phyloP scores from a whole-genome alignment of 2,888 invertebrate genomes.

The Neria commutata region DNA sequence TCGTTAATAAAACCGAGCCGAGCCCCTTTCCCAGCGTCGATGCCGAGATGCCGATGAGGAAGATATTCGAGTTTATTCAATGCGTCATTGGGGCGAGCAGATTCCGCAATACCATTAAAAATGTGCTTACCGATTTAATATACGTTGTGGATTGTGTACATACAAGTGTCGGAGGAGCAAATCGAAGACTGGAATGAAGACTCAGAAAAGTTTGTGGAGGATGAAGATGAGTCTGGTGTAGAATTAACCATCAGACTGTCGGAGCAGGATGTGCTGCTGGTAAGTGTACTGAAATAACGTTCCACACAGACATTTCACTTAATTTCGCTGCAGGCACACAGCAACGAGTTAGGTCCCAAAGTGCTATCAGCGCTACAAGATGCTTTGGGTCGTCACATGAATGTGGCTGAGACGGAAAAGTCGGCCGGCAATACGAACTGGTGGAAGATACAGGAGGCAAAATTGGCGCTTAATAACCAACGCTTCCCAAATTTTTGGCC shows the following conservation, averaged over 20 bases:
- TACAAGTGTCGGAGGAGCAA: slow-evolving; percentile 75
- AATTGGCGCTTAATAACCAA: too few relatives aligned
- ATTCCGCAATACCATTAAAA: slow-evolving; percentile 66
- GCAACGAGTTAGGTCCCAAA: slow-evolving; percentile 65
- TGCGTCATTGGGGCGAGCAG: slow-evolving; percentile 67
- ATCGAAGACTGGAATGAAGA: slow-evolving; percentile 68
- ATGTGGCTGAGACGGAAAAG: slow-evolving; percentile 65
- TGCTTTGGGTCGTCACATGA: slow-evolving; percentile 68
- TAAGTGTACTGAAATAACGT: slow-evolving; percentile 43
- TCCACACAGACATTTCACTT: not conserved
- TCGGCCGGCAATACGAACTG: slow-evolving; percentile 63
- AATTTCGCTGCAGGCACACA: slow-evolving; percentile 61
- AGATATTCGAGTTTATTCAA: slow-evolving; percentile 72
- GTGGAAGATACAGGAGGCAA: slow-evolving; percentile 75
- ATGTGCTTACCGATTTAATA: slow-evolving; percentile 68
- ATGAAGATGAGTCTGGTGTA: slow-evolving; percentile 70
- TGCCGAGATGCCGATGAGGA: too few relatives aligned
- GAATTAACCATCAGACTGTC: slow-evolving; percentile 71
- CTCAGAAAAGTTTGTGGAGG: slow-evolving; percentile 72
- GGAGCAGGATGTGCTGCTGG: slow-evolving; percentile 69
- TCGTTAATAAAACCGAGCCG: slow-evolving; percentile 67
- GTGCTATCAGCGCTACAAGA: slow-evolving; percentile 66
- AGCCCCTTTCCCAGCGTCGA: slow-evolving; percentile 65
- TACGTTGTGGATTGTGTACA: slow-evolving; percentile 72
- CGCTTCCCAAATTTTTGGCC: too few relatives aligned